These are phyloP conservation scores for Semotilus atromaculatus DNA, from an alignment of 2,797 vertebrate species.

Conservation along the genomic window DNA sequence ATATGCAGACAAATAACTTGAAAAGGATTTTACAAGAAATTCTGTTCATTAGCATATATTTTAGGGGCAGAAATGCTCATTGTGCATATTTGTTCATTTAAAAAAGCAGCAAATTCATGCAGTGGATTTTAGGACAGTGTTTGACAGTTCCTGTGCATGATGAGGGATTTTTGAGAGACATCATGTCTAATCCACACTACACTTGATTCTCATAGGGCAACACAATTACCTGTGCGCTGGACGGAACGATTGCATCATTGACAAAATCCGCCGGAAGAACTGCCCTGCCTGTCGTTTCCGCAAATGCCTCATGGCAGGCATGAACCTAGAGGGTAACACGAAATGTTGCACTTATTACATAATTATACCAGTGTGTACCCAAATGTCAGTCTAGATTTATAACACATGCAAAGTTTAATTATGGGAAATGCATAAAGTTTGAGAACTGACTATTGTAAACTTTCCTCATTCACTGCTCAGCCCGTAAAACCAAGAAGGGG, in stretches of 20 bases:
- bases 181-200: constrained; percentile 14
- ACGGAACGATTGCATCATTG: constrained; percentile 98
- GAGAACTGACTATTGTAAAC: not conserved
- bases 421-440: not conserved
- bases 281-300: constrained; percentile 97
- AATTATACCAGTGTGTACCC: not conserved
- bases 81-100: not conserved
- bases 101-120: not conserved
- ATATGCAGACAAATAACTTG: not conserved
- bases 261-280: constrained; percentile 98
- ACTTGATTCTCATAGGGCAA: constrained; percentile 81
- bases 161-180: not conserved
- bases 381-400: constrained; percentile 9
- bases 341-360: not conserved
- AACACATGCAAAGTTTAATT: not conserved
- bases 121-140: not conserved
- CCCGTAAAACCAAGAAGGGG: constrained; percentile 91
- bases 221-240: constrained; percentile 99
- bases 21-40: not conserved
- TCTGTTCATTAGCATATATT: not conserved
- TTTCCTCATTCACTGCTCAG: constrained; percentile 68
- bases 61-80: not conserved
- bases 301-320: constrained; percentile 97
- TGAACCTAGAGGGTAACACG: constrained; percentile 94
- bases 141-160: not conserved